phyloP scores from a whole-genome alignment of 2,797 vertebrate genomes.

The Amphiprion clarkii region DNA sequence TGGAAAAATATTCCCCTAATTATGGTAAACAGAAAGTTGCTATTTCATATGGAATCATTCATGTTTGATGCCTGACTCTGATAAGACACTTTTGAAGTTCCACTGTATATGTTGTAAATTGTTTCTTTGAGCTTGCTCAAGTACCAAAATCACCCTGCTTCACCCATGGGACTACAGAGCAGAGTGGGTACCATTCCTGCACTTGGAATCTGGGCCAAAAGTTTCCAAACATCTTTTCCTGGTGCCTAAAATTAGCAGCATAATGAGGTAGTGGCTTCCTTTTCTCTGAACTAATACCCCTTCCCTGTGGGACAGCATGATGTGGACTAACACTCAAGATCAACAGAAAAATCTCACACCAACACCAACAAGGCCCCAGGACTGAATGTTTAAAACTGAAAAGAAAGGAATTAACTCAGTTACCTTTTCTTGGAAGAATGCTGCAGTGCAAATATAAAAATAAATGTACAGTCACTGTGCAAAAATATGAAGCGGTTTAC shows the following conservation, averaged over 20 bases:
- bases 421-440: neutral
- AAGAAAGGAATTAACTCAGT: slow-evolving; percentile 25
- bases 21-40: slow-evolving; percentile 88
- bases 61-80: slow-evolving; percentile 86
- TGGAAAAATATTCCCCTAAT: slow-evolving; percentile 89
- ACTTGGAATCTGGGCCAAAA: slow-evolving; percentile 81
- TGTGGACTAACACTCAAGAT: slow-evolving; percentile 84
- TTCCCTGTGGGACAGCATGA: slow-evolving; percentile 79
- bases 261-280: slow-evolving; percentile 88
- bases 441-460: slow-evolving; percentile 1
- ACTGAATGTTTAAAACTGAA: slow-evolving; percentile 58
- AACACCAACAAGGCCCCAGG: slow-evolving; percentile 66
- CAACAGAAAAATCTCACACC: slow-evolving; percentile 77
- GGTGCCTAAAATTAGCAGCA: slow-evolving; percentile 88
- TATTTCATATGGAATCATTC: slow-evolving; percentile 92
- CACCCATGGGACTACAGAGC: slow-evolving; percentile 81
- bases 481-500: neutral
- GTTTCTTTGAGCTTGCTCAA: slow-evolving; percentile 88
- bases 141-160: slow-evolving; percentile 86
- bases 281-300: slow-evolving; percentile 84
- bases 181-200: slow-evolving; percentile 80
- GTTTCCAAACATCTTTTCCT: slow-evolving; percentile 88
- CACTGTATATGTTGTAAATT: slow-evolving; percentile 87
- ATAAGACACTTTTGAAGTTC: slow-evolving; percentile 91
- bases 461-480: neutral